These are phyloP conservation scores for Myrmecobius fasciatus DNA, from an alignment of 2,113 vertebrate species.

Conservation along the genomic window DNA sequence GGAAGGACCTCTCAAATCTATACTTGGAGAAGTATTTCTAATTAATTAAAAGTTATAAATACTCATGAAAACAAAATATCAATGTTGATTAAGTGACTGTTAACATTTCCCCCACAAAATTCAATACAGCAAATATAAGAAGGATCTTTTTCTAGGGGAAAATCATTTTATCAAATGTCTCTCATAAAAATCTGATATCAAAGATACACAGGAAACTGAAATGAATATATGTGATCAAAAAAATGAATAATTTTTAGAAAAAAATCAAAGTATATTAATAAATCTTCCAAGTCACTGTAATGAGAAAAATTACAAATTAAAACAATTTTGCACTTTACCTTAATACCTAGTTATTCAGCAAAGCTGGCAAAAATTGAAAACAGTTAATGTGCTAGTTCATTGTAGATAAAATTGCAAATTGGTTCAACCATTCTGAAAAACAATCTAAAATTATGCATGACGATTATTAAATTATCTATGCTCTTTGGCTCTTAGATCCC, in stretches of 20 bases:
- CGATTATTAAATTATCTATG: too few relatives aligned
- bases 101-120: background rate
- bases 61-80: background rate
- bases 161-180: background rate
- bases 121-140: background rate
- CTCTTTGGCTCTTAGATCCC: background rate
- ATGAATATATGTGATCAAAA: background rate
- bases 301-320: background rate
- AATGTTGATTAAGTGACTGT: background rate
- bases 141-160: background rate
- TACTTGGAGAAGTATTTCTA: background rate
- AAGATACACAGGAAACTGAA: background rate
- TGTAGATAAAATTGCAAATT: background rate
- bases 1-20: background rate
- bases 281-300: background rate
- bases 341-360: too few relatives aligned
- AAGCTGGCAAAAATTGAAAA: too few relatives aligned
- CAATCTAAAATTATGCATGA: background rate
- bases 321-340: background rate
- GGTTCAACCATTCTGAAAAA: background rate
- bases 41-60: background rate
- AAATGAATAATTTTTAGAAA: background rate
- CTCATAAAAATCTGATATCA: background rate
- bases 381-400: background rate
- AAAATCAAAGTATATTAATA: background rate